Evolutionary conservation across 1,140 invertebrate genomes (phyloP).

Genomic region (Thereuonema tuberculata): DNA sequence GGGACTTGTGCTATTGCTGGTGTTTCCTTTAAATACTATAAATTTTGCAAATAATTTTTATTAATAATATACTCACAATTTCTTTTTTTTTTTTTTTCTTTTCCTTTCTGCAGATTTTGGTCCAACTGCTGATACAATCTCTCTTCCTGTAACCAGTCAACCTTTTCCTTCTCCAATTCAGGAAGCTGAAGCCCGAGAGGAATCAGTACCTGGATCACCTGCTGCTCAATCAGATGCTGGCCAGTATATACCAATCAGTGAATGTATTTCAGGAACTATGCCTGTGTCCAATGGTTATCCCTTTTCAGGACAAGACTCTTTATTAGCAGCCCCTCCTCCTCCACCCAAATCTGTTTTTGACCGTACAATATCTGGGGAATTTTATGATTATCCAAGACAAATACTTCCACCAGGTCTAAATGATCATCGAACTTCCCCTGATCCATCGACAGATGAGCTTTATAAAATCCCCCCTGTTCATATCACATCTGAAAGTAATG

Average conservation of each 20-base stretch:
- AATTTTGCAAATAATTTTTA: not conserved
- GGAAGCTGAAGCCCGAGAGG: not conserved
- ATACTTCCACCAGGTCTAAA: constrained; percentile 1
- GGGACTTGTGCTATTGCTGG: no score
- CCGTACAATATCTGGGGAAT: constrained; percentile 12
- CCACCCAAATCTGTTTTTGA: constrained; percentile 12
- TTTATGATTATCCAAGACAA: constrained; percentile 17
- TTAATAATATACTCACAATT: not conserved
- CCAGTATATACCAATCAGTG: constrained; percentile 46
- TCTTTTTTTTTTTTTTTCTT: not conserved
- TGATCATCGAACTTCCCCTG: constrained; percentile 2
- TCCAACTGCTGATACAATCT: no score
- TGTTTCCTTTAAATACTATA: no score
- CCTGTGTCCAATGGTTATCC: constrained; percentile 23
- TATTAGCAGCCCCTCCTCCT: not conserved
- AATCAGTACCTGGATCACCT: constrained; percentile 14
- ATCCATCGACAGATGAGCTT: constrained; percentile 11
- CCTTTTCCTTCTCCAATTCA: no score
- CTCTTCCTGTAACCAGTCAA: no score
- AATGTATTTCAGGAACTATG: constrained; percentile 71
- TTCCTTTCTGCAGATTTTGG: no score
- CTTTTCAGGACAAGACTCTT: constrained; percentile 7
- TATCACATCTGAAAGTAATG: not conserved
- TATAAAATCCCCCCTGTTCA: not conserved
- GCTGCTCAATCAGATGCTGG: constrained; percentile 22